These are phyloP conservation scores for Leptinotarsa lineolata DNA, from an alignment of 1,140 invertebrate species.

Conservation along the genomic window DNA sequence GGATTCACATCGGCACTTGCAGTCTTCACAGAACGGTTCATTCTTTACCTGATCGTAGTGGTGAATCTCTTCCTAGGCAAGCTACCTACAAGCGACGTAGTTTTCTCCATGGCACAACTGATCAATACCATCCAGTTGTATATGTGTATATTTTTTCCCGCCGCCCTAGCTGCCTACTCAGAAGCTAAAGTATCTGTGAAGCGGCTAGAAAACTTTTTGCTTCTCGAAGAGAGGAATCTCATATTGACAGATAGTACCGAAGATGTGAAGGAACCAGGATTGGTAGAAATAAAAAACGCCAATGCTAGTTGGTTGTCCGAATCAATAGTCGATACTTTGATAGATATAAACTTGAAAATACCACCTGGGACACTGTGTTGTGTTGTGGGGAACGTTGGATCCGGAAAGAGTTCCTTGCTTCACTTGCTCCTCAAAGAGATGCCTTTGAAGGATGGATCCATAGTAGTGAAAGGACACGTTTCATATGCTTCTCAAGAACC, in stretches of 20 bases:
- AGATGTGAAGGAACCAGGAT: slow-evolving; percentile 55
- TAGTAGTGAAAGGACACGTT: slow-evolving; percentile 57
- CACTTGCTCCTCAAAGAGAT: slow-evolving; percentile 81
- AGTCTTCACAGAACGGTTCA: slow-evolving; percentile 72
- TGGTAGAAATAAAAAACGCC: slow-evolving; percentile 59
- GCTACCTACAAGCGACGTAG: slow-evolving; percentile 69
- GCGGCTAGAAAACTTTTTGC: slow-evolving; percentile 63
- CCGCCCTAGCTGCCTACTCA: slow-evolving; percentile 43
- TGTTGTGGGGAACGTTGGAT: slow-evolving; percentile 73
- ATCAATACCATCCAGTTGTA: slow-evolving; percentile 75
- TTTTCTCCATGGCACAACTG: slow-evolving; percentile 75
- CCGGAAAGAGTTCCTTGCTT: slow-evolving; percentile 79
- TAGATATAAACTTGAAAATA: slow-evolving; percentile 65
- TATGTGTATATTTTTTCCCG: slow-evolving; percentile 76
- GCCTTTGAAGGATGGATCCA: slow-evolving; percentile 59
- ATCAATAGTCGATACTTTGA: slow-evolving; percentile 63
- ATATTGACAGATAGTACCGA: slow-evolving; percentile 35
- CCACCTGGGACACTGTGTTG: slow-evolving; percentile 69
- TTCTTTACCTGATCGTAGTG: slow-evolving; percentile 73
- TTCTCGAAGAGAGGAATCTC: slow-evolving; percentile 43
- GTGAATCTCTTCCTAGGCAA: slow-evolving; percentile 70
- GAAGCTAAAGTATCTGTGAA: slow-evolving; percentile 69
- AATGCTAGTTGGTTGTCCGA: slow-evolving; percentile 65
- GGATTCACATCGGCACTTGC: slow-evolving; percentile 71
- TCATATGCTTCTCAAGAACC: slow-evolving; percentile 68